Conservation (phyloP, 2,888 invertebrate species). For the Trachelus troglodyta region DNA sequence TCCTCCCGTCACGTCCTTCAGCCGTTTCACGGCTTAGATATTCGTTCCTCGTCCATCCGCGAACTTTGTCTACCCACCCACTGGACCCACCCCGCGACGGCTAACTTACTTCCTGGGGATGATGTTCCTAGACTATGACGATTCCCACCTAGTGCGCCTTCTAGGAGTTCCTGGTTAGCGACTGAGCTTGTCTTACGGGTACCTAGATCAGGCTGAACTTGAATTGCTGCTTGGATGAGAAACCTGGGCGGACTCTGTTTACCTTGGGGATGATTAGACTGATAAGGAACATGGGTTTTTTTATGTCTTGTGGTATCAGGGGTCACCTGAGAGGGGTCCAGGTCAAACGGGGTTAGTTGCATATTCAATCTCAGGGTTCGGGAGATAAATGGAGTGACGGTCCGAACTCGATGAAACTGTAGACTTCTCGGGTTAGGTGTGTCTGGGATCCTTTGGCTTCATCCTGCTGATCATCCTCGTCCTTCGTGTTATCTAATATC, state of each 20-base stretch:
- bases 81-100: not conserved
- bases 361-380: not conserved
- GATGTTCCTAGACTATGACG: not conserved
- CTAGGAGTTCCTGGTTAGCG: not conserved
- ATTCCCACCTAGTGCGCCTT: not conserved
- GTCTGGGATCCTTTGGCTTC: not conserved
- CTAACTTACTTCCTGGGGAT: not conserved
- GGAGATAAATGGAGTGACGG: not conserved
- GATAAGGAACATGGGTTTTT: not conserved
- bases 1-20: not conserved
- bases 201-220: not conserved
- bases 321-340: not conserved
- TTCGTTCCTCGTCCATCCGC: not conserved
- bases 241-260: not conserved
- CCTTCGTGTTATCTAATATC: constrained; percentile 50
- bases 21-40: not conserved
- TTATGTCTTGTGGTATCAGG: not conserved
- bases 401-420: not conserved
- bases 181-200: not conserved
- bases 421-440: not conserved
- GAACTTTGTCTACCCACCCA: not conserved
- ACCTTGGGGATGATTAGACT: not conserved
- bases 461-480: constrained; percentile 24
- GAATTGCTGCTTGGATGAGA: not conserved
- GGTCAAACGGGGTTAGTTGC: not conserved